phyloP scores from a whole-genome alignment of 2,797 vertebrate species.

The Falco peregrinus region DNA sequence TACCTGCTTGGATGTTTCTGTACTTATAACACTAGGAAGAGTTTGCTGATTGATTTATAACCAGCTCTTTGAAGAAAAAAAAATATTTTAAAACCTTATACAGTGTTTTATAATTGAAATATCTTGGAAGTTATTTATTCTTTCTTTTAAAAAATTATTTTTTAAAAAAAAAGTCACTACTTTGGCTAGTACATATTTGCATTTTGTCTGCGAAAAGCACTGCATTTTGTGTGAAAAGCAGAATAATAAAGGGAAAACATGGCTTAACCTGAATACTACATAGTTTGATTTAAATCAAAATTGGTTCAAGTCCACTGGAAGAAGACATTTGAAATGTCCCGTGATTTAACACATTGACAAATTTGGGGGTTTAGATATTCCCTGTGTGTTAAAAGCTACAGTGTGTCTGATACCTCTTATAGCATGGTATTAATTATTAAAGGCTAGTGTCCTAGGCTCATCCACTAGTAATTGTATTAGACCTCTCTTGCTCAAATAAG shows the following conservation, averaged over 20 bases:
- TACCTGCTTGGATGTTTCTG: background rate
- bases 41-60: background rate
- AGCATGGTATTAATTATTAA: fast-evolving
- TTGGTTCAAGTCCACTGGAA: background rate
- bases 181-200: background rate
- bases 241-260: background rate
- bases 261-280: background rate
- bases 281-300: background rate
- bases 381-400: background rate
- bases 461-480: background rate
- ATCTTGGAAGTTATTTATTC: background rate
- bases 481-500: background rate
- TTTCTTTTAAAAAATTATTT: background rate
- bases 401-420: background rate
- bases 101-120: background rate
- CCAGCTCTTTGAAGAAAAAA: background rate
- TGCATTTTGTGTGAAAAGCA: background rate
- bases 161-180: background rate
- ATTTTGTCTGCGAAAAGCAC: background rate
- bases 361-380: background rate
- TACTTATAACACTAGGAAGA: background rate
- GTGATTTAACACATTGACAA: background rate
- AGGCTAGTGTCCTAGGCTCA: fast-evolving
- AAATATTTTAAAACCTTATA: background rate
- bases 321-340: background rate